Base-by-base conservation (phyloP, 2,797 vertebrate species). In the Poecilia gillii region DNA sequence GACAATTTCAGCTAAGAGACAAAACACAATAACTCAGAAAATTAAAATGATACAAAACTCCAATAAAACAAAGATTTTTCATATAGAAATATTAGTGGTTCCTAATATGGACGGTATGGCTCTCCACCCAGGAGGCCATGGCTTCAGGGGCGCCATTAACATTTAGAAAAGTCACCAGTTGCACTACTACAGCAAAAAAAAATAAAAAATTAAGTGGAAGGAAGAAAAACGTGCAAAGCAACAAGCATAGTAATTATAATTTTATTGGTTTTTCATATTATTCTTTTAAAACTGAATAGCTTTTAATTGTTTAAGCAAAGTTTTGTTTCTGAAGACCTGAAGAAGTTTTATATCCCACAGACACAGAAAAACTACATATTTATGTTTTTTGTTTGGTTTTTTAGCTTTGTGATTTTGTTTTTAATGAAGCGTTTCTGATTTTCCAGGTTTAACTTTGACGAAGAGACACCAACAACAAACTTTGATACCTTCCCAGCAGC, bases 401-500 rank as follows among this genome's bases (percentile, higher is more conserved):
- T 31, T 57, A 59, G 9, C 2, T 31, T 59, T 13, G 13, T 4
- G n/a, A 0, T 4, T 39, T 20, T 49, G 28, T 73, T 84, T 74
- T 1, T 76, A 6, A 72, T 43, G 20, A 68, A 77, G n/a, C 78
- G 3, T 14, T 77, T 82, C 46, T 88, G 47, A 76, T 74, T 49
- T 46, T 84, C 45, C 83, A 99, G 98, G 93, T 99, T 99, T 94
- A 99, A 99, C 93, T 99, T 99, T 93, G 92, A 96, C 71, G 95
- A 98, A 0, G 97, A 98, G 94, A 99, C 98, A 0, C 97, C 98
- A 1, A 98, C 97, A 1, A 99, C 98, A 11, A 99, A 99, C 93
- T 99, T 99, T 0, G 98, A 99, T 81, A 99, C 97, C 51, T 99
- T 99, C 83, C 97, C 98, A 1, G 97, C 98, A 0, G 98, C 98